These are phyloP conservation scores for Pristionchus maxplancki DNA, from an alignment of 2,888 invertebrate genomes.

Conservation along the genomic window DNA sequence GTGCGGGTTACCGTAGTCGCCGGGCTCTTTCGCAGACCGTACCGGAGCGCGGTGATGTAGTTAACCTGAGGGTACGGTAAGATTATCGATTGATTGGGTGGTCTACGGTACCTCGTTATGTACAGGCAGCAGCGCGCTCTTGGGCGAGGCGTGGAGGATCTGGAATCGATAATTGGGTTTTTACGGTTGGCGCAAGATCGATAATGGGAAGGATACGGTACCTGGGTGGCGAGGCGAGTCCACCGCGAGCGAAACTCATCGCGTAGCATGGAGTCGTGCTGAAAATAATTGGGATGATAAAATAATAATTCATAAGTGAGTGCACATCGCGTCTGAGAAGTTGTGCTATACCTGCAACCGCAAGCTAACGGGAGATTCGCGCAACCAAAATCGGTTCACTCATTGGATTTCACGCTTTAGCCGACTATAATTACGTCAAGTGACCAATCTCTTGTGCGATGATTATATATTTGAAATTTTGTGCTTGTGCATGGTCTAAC, in stretches of 20 bases:
- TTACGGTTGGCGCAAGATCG: neutral
- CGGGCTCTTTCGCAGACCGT: slow-evolving; percentile 6
- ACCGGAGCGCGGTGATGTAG: slow-evolving; percentile 9
- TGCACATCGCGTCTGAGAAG: too few relatives aligned
- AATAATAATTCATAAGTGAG: too few relatives aligned
- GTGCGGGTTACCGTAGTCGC: neutral
- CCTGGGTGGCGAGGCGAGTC: neutral
- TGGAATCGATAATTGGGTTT: neutral
- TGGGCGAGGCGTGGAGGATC: neutral
- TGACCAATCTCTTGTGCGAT: too few relatives aligned
- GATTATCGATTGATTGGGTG: neutral
- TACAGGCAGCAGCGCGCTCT: neutral
- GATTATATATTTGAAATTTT: too few relatives aligned
- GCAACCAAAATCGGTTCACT: too few relatives aligned
- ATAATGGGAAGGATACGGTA: neutral
- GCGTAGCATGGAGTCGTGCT: neutral
- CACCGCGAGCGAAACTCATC: neutral
- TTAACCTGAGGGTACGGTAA: neutral
- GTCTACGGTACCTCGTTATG: neutral
- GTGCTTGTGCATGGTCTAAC: too few relatives aligned
- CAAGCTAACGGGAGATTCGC: too few relatives aligned
- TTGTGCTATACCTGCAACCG: too few relatives aligned
- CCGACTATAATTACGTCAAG: too few relatives aligned
- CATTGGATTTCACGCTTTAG: too few relatives aligned
- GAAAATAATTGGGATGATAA: neutral